Evolutionary conservation across 2,888 invertebrate genomes (phyloP), one percentile per base, ranked within the genome.

Genomic region (Lobophora halterata): DNA sequence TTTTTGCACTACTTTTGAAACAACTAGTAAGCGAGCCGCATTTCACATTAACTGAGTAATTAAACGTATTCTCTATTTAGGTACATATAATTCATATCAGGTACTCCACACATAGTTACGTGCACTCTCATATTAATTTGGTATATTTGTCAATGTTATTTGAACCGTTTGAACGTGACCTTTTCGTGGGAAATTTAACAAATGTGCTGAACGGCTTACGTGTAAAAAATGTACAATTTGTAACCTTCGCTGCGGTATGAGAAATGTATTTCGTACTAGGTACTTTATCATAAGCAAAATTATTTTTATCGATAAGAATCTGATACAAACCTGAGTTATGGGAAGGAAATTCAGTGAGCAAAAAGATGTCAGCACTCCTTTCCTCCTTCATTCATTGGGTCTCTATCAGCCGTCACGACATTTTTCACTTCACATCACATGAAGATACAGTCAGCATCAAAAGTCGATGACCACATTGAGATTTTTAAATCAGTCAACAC

Each of bases 1-100:
- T 69, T 75, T 72, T 70, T 72, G 59, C 59, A 54, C 41, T 49
- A 60, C 49, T 54, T 60, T 58, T 55, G 55, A 54, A 46, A 48
- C 51, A 53, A 56, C 51, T 61, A 65, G 61, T 61, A 67, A 61
- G 55, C 55, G 52, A 60, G 61, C 70, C 67, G 66, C 60, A 64
- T 65, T 64, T 64, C 58, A 55, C 38, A 37, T 54, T 57, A 55
- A 52, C 49, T 44, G 47, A 52, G 50, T 52, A 52, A 58, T 58
- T 64, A 63, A 57, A 49, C 45, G 48, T 39, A 38, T 35, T 47
- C 46, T 23, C 38, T 21, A 57, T 59, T 55, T 57, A n/a, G n/a
- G n/a, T n/a, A 49, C 57, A 56, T 64, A 56, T 12, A 17, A 40
- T 54, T 58, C 20, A 51, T 53, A 55, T 52, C 48, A 30, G 46